Percentiles rank a stretch among this genome's conserved stretches.
Conservation (phyloP, 2,113 vertebrate species). For the Dolichotis patagonum region DNA sequence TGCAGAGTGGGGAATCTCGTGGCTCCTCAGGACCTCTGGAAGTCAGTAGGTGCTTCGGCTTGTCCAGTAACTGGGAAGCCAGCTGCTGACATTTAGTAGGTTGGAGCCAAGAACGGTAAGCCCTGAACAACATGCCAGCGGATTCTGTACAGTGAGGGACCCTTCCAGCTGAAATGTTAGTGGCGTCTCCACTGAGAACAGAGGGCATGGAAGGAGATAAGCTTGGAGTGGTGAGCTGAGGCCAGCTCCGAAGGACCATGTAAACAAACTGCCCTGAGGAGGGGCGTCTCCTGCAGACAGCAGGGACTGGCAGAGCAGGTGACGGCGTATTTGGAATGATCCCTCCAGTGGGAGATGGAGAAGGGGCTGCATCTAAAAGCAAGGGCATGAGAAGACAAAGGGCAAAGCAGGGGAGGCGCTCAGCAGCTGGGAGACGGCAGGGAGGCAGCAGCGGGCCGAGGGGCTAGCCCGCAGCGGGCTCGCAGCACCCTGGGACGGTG, state of each 20-base stretch:
- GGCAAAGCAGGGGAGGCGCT: background rate
- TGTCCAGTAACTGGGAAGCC: background rate
- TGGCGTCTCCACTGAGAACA: background rate
- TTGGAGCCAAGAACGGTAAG: background rate
- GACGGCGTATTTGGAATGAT: background rate
- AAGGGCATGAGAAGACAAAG: background rate
- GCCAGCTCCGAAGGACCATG: background rate
- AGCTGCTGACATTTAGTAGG: background rate
- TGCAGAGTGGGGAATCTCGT: rapidly evolving
- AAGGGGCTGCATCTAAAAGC: background rate
- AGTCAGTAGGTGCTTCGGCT: background rate
- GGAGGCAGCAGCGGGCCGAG: background rate
- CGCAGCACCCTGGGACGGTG: background rate
- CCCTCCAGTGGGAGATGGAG: background rate
- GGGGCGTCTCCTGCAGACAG: background rate
- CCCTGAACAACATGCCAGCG: no score
- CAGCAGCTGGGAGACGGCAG: background rate
- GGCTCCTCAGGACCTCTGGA: background rate
- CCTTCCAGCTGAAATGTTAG: background rate
- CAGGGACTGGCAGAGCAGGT: background rate
- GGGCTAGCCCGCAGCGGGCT: rapidly evolving
- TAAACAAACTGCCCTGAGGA: background rate
- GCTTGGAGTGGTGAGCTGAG: background rate
- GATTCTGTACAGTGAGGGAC: background rate
- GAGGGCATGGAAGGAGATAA: rapidly evolving